phyloP scores from a whole-genome alignment of 2,888 invertebrate species.

The Parelbella ahira region DNA sequence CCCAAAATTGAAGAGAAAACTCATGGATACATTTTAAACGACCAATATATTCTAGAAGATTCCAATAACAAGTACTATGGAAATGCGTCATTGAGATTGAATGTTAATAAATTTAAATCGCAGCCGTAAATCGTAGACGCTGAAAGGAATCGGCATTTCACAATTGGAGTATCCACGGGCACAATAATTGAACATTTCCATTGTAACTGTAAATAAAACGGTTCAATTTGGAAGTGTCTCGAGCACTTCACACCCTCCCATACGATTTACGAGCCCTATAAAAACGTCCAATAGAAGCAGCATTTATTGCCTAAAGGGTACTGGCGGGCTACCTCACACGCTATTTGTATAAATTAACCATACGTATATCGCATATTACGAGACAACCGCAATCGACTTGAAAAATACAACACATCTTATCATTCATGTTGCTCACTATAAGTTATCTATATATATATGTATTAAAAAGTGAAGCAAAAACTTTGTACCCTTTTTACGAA shows the following conservation, averaged over 20 bases:
- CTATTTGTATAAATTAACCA: slow-evolving; percentile 34
- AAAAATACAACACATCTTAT: too few species aligned
- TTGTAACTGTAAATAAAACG: slow-evolving; percentile 21
- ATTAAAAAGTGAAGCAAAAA: too few species aligned
- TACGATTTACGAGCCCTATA: slow-evolving; percentile 33
- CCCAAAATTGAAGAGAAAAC: too few species aligned
- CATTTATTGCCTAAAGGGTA: slow-evolving; percentile 34
- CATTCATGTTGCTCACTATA: too few species aligned
- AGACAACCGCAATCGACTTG: too few species aligned
- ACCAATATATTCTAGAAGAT: too few species aligned
- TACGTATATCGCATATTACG: too few species aligned
- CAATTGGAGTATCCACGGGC: slow-evolving; percentile 7
- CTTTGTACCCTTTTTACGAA: too few species aligned
- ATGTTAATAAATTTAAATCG: slow-evolving; percentile 8
- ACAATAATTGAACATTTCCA: slow-evolving; percentile 8
- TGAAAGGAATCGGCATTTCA: slow-evolving; percentile 2
- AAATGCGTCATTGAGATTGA: too few species aligned
- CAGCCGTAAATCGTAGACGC: neutral
- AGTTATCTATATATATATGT: too few species aligned
- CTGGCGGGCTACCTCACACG: slow-evolving; percentile 31
- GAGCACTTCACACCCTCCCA: slow-evolving; percentile 22
- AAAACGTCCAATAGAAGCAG: slow-evolving; percentile 34
- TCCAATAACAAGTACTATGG: too few species aligned
- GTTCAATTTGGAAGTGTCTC: slow-evolving; percentile 23
- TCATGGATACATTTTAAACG: too few species aligned